Evolutionary conservation across 2,888 invertebrate genomes (phyloP).

Genomic region (Noctua fimbriata): DNA sequence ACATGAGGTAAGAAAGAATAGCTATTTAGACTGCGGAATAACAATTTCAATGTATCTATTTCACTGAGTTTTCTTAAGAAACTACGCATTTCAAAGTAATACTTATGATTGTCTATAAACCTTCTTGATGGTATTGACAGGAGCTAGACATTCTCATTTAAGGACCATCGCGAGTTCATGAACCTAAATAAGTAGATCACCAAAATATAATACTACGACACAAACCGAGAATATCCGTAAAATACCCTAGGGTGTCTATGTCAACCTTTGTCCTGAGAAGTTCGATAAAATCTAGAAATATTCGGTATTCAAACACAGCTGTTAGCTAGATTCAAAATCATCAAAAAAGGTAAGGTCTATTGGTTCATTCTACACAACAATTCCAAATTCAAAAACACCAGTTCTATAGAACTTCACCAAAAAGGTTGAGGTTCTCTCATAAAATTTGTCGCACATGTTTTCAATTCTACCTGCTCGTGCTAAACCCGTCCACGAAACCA

Average conservation of each 20-base stretch:
- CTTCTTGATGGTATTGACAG: neutral
- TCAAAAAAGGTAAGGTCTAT: neutral
- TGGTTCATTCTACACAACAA: neutral
- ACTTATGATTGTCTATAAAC: neutral
- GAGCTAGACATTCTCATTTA: neutral
- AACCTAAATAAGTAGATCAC: neutral
- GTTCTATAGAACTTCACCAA: neutral
- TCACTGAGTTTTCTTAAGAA: neutral
- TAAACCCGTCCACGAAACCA: conserved; percentile 49
- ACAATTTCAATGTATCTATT: neutral
- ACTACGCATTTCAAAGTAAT: neutral
- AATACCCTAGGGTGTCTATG: neutral
- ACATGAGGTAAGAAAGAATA: neutral
- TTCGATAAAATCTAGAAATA: neutral
- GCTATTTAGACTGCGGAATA: neutral
- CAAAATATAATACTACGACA: neutral
- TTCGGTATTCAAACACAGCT: neutral
- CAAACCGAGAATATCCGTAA: neutral
- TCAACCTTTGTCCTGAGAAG: neutral
- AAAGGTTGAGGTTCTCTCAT: conserved; percentile 2
- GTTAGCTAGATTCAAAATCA: neutral
- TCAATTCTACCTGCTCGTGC: conserved; percentile 37
- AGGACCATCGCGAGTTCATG: neutral
- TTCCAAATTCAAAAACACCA: neutral
- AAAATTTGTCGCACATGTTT: conserved; percentile 26